Conservation (phyloP, 2,888 invertebrate species). For the Diplazon laetatorius region DNA sequence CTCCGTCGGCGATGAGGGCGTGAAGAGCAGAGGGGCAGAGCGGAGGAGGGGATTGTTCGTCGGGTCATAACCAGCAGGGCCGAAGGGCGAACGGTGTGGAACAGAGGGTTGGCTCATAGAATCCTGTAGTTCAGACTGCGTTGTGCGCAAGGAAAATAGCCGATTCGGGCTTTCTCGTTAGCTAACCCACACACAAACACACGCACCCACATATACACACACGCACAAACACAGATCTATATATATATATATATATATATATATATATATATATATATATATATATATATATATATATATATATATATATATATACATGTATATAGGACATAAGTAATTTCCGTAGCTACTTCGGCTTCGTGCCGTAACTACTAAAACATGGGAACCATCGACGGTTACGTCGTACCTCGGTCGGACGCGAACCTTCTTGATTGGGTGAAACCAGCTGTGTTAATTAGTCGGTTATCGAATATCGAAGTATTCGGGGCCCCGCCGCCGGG, state of each 20-base stretch:
- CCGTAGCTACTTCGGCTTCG: conserved; percentile 3
- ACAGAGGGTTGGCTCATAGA: conserved; percentile 21
- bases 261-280: no score
- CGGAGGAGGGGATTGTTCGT: conserved; percentile 8
- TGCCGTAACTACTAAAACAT: not conserved
- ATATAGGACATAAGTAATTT: not conserved
- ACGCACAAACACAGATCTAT: no score
- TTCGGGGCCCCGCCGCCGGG: not conserved
- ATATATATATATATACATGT: not conserved
- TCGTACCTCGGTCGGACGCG: conserved; percentile 25
- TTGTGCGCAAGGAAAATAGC: conserved; percentile 32
- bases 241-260: no score
- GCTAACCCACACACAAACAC: not conserved
- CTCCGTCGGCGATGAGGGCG: conserved; percentile 7
- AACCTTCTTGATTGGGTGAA: conserved; percentile 45
- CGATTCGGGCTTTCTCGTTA: conserved; percentile 28
- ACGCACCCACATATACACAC: not conserved
- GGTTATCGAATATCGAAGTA: conserved; percentile 44
- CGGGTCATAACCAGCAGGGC: conserved; percentile 28
- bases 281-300: no score
- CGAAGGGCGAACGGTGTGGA: conserved; percentile 6
- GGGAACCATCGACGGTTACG: conserved; percentile 24
- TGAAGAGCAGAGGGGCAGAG: no score
- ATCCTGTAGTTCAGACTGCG: conserved; percentile 2
- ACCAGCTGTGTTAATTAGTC: conserved; percentile 53